Evolutionary conservation across 1,140 invertebrate genomes (phyloP).

Genomic region (Maconellicoccus hirsutus): DNA sequence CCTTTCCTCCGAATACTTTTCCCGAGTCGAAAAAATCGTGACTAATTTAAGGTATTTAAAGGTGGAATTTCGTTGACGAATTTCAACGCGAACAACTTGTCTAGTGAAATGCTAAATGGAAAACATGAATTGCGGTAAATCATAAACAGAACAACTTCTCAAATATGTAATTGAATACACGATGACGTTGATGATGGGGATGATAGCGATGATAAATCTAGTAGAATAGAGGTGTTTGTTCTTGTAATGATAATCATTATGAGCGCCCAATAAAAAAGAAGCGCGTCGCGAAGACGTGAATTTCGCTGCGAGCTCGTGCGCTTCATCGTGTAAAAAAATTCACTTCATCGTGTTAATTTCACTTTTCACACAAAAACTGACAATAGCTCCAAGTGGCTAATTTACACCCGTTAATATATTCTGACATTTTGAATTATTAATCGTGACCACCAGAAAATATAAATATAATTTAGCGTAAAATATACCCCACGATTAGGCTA

Average conservation of each 20-base stretch:
- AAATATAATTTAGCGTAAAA: not conserved
- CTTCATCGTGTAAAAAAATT: not conserved
- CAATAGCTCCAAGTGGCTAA: not conserved
- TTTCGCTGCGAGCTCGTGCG: not conserved
- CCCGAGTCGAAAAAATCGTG: not conserved
- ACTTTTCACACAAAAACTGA: constrained; percentile 8
- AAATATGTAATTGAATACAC: constrained; percentile 1
- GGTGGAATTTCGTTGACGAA: constrained; percentile 2
- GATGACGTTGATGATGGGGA: constrained; percentile 2
- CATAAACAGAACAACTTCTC: constrained; percentile 4
- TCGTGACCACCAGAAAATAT: not conserved
- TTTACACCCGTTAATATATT: not conserved
- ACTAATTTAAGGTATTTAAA: not conserved
- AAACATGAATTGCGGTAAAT: not conserved
- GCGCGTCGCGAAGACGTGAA: not conserved
- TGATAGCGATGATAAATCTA: constrained; percentile 4
- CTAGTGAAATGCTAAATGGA: not conserved
- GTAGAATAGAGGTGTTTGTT: constrained; percentile 4
- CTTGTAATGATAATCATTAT: not conserved
- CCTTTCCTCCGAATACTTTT: no score
- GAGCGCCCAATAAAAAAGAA: not conserved
- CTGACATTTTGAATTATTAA: constrained; percentile 9
- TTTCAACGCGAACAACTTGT: constrained; percentile 5
- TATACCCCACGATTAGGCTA: not conserved
- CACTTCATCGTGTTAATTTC: not conserved